Conservation (phyloP, 1,140 invertebrate species). For the Arctopsyche grandis region DNA sequence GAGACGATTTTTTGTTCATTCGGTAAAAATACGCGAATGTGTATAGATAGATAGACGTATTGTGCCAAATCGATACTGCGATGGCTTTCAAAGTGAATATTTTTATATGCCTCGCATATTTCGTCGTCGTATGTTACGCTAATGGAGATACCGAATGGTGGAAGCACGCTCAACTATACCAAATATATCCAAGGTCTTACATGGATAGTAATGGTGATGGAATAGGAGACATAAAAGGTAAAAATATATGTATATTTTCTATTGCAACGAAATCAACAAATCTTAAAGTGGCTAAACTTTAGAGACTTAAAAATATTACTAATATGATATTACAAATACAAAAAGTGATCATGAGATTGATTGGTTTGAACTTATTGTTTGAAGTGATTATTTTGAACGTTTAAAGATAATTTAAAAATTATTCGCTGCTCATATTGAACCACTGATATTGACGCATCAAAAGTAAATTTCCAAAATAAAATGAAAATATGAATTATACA, state of each 20-base stretch:
- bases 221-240: slow-evolving; percentile 78
- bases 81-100: slow-evolving; percentile 10
- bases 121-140: not conserved
- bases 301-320: too few relatives aligned
- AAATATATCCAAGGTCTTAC: slow-evolving; percentile 82
- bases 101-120: not conserved
- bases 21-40: not conserved
- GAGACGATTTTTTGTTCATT: not conserved
- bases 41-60: not conserved
- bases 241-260: not conserved
- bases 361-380: too few relatives aligned
- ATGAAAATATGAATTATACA: too few relatives aligned
- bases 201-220: slow-evolving; percentile 79
- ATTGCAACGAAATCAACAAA: too few relatives aligned
- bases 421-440: too few relatives aligned
- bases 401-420: too few relatives aligned
- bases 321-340: too few relatives aligned
- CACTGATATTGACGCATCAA: too few relatives aligned
- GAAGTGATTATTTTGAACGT: too few relatives aligned
- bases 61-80: not conserved
- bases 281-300: too few relatives aligned
- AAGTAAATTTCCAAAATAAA: too few relatives aligned
- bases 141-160: slow-evolving; percentile 71
- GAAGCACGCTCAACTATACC: slow-evolving; percentile 78
- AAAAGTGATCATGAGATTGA: too few relatives aligned